These are phyloP conservation scores for Aphelocoma californica DNA, from an alignment of 2,797 vertebrate genomes.

Conservation along the genomic window DNA sequence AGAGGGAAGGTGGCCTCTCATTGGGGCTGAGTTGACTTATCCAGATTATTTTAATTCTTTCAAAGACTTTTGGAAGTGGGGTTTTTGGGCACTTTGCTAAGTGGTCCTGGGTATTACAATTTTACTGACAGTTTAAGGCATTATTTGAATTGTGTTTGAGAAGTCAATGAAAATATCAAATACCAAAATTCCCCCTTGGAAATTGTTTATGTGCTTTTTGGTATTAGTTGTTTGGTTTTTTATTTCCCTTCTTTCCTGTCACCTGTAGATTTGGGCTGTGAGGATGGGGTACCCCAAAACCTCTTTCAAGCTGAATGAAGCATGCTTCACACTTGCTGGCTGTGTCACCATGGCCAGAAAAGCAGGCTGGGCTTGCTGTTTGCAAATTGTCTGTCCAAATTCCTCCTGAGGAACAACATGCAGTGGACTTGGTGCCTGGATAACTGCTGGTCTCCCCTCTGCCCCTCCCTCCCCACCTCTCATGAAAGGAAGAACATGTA, in stretches of 20 bases:
- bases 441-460: neutral
- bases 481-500: neutral
- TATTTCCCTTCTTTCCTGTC: neutral
- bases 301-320: accelerated
- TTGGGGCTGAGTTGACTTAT: neutral
- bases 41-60: neutral
- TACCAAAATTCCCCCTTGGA: neutral
- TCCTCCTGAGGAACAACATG: neutral
- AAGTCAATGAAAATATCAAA: neutral
- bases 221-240: neutral
- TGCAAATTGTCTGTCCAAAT: neutral
- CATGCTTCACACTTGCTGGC: neutral
- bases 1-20: neutral
- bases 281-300: neutral
- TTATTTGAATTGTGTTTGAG: neutral
- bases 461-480: neutral
- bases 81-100: neutral
- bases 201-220: neutral
- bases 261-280: neutral
- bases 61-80: neutral
- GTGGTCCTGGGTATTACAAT: neutral
- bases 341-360: accelerated
- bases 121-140: neutral
- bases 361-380: neutral
- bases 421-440: neutral